A percentile compares a stretch with the other conserved stretches of the same genome.
Conservation (phyloP, 1,140 invertebrate genomes). For the Drosophila parvula region DNA sequence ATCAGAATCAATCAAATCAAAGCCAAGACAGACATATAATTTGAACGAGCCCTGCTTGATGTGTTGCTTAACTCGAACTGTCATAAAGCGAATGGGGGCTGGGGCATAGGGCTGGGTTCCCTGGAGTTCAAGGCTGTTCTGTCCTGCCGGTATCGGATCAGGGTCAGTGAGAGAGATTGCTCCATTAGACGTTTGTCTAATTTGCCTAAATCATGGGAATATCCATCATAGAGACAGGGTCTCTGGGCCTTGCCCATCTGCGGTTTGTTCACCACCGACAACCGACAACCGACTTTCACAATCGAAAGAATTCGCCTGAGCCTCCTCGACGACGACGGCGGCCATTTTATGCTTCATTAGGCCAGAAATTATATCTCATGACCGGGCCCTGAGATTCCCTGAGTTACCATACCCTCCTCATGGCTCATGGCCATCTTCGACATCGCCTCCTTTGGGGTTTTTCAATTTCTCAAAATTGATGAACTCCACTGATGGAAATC, state of each 20-base stretch:
- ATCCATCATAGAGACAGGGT: constrained; percentile 15
- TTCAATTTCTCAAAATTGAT: constrained; percentile 72
- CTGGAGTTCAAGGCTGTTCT: constrained; percentile 27
- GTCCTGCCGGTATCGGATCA: neutral
- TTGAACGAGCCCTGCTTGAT: constrained; percentile 27
- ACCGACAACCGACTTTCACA: constrained; percentile 37
- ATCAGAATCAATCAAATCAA: constrained; percentile 59
- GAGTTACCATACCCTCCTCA: neutral
- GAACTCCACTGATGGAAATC: constrained; percentile 68
- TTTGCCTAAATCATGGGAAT: constrained; percentile 39
- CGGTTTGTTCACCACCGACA: constrained; percentile 14
- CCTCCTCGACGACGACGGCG: constrained; percentile 15
- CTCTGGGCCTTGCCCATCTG: constrained; percentile 12
- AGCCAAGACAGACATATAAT: constrained; percentile 58
- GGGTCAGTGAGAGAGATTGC: constrained; percentile 8
- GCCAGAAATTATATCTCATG: constrained; percentile 75
- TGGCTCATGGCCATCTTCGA: constrained; percentile 42
- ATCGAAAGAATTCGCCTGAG: constrained; percentile 50
- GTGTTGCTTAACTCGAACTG: constrained; percentile 31
- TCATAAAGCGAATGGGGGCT: constrained; percentile 25
- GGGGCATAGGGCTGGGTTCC: too few relatives aligned
- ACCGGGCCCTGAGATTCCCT: constrained; percentile 41
- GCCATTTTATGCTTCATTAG: constrained; percentile 79
- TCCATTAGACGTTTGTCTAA: constrained; percentile 16
- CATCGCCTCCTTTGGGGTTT: constrained; percentile 25